A percentile compares a stretch with the other conserved stretches of the same genome.
phyloP scores from a whole-genome alignment of 2,888 invertebrate genomes.

The Endotricha flammealis region DNA sequence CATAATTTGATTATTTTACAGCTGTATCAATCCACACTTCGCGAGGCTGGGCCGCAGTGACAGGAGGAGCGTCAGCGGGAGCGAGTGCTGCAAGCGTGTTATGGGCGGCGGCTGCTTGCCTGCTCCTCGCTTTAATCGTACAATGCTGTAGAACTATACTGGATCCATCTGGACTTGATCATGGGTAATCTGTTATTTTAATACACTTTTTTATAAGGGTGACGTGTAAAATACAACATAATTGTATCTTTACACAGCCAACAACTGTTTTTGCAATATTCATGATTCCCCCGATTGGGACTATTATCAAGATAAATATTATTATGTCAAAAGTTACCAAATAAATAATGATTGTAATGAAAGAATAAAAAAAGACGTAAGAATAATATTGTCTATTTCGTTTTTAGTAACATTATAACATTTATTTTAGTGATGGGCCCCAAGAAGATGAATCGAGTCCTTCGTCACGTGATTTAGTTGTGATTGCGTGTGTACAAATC shows the following conservation, averaged over 20 bases:
- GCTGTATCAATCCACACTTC: slow-evolving; percentile 81
- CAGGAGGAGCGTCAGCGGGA: slow-evolving; percentile 49
- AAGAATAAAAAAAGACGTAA: too few relatives aligned
- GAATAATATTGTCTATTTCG: too few relatives aligned
- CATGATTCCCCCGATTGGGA: too few relatives aligned
- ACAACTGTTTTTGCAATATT: too few relatives aligned
- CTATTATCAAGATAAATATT: too few relatives aligned
- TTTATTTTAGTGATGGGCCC: slow-evolving; percentile 48
- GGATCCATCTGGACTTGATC: slow-evolving; percentile 51
- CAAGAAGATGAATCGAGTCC: slow-evolving; percentile 57
- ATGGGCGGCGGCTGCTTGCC: slow-evolving; percentile 77
- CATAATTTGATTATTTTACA: slow-evolving; percentile 29
- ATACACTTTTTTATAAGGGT: too few relatives aligned
- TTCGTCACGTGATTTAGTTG: slow-evolving; percentile 60
- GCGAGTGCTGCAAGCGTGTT: slow-evolving; percentile 58
- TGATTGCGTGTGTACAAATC: slow-evolving; percentile 73
- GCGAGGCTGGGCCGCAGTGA: slow-evolving; percentile 57
- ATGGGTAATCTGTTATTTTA: slow-evolving; percentile 42
- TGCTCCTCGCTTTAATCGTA: slow-evolving; percentile 72
- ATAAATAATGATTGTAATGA: too few relatives aligned
- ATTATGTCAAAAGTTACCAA: too few relatives aligned
- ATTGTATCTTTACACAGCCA: too few relatives aligned
- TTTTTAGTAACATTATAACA: neutral
- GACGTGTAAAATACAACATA: too few relatives aligned
- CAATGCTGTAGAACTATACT: slow-evolving; percentile 74